Conservation (phyloP, 2,113 vertebrate genomes). For the Laticauda laticaudata region DNA sequence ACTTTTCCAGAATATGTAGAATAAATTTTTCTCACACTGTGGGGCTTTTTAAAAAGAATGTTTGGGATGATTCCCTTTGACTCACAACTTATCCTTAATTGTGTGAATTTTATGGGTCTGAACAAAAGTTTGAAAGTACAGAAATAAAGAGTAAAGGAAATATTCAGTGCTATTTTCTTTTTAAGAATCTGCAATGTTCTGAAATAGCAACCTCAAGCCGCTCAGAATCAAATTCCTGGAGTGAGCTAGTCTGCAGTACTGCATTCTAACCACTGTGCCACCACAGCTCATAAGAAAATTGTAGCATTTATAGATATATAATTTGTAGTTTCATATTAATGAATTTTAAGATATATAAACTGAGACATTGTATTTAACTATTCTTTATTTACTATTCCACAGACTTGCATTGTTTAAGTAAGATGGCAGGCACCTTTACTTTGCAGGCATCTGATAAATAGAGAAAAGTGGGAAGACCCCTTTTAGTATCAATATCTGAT, state of each 20-base stretch:
- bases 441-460: not conserved
- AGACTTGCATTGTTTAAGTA: not conserved
- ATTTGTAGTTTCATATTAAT: not conserved
- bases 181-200: not conserved
- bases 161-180: slow-evolving; percentile 30
- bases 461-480: not conserved
- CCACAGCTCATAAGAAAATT: not conserved
- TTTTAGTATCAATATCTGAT: not conserved
- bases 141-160: slow-evolving; percentile 43
- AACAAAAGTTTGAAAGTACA: slow-evolving; percentile 23
- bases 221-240: no score
- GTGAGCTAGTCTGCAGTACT: no score
- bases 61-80: not conserved
- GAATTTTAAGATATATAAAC: not conserved
- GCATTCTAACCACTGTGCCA: no score
- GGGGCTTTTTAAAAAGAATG: slow-evolving; percentile 16
- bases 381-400: not conserved
- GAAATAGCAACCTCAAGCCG: not conserved
- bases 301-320: slow-evolving; percentile 2
- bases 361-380: not conserved
- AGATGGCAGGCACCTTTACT: not conserved
- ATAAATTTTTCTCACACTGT: slow-evolving; percentile 17
- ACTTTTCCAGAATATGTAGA: not conserved
- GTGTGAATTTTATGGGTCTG: slow-evolving; percentile 17
- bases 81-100: slow-evolving; percentile 8